Evolutionary conservation across 2,113 vertebrate genomes (phyloP), one percentile per base, ranked within the genome.

Genomic region (Fulmarus glacialis): DNA sequence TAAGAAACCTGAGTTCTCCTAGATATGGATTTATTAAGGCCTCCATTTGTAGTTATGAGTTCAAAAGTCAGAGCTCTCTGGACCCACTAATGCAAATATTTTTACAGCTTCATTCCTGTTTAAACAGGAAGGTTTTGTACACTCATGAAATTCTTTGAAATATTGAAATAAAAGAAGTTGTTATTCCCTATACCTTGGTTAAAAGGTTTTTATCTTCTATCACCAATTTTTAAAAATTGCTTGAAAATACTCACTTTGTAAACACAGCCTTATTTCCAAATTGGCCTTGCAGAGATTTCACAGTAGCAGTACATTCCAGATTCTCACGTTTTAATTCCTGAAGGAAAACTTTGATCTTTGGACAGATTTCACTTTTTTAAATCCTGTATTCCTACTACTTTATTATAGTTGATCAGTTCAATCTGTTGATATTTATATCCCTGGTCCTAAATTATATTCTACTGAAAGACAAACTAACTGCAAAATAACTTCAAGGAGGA

Each of bases 21-120:
- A 66, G 67, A 60, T 83, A 89, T 1, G 9, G 34, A 56, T 72
- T 80, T 90, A 92, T 90, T 90, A 92, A 90, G 58, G 45, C 8
- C 36, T 56, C 47, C 36, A 86, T 82, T 91, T 93, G 62, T 48
- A 95, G 58, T 70, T 77, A 70, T 0, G 3, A 80, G 94, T 94
- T 96, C 87, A 97, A 85, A 94, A 96, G 77, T 90, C 94, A 90
- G 66, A 94, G 70, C 78, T 96, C 86, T 95, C 83, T 77, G 50
- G 70, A 87, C 58, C 40, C 58, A 64, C 60, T 77, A 95, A 95
- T 15, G 74, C 66, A 96, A 97, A 95, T 95, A 96, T 96, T 97
- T 96, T 96, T 94, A 95, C 81, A 96, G 93, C 84, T 96, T 96
- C 73, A 91, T 87, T 97, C 81, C 89, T 96, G 81, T 90, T 94